Base-by-base conservation (phyloP, 2,888 invertebrate genomes). In the Melanargia galathea region DNA sequence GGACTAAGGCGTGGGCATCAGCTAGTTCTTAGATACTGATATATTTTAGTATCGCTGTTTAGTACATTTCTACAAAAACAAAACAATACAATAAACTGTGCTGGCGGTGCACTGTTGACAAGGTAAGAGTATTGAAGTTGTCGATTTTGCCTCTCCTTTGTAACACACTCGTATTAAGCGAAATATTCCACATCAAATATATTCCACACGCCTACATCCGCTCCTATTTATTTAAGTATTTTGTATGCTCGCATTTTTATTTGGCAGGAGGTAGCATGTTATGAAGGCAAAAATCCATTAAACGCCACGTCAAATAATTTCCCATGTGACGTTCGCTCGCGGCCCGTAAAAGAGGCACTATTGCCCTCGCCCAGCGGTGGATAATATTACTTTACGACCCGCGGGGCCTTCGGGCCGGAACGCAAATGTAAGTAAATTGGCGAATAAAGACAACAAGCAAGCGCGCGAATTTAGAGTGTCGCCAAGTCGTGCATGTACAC, bases 271-370 rank as follows among this genome's bases (percentile, higher is more conserved):
- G 84, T 89, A 84, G 87, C 88, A 84, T 89, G 90, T 90, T 90
- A 90, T 90, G 90, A 89, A 87, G 89, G 90, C 90, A 87, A 88
- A 89, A 90, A 90, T 90, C 90, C 90, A 91, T 91, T 91, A 91
- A 91, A 90, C 86, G 88, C 79, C 85, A 89, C 89, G 90, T 91
- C 90, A 90, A 91, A 91, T 91, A 91, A 91, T 90, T 91, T 91
- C 90, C 90, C 90, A 89, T 88, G 90, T 89, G 90, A 89, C 90
- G 85, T 81, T 79, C 85, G 86, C 89, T 86, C 87, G 88, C 87
- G 88, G 89, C 88, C 88, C 89, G 89, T 89, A 90, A 90, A 90
- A 88, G 88, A 87, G 88, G 88, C 90, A 90, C 88, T 90, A 89
- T 87, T 88, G 87, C 89, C 87, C 83, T 79, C 85, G 86, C 87